Evolutionary conservation across 1,140 invertebrate species (phyloP).

Genomic region (Arctopsyche grandis): DNA sequence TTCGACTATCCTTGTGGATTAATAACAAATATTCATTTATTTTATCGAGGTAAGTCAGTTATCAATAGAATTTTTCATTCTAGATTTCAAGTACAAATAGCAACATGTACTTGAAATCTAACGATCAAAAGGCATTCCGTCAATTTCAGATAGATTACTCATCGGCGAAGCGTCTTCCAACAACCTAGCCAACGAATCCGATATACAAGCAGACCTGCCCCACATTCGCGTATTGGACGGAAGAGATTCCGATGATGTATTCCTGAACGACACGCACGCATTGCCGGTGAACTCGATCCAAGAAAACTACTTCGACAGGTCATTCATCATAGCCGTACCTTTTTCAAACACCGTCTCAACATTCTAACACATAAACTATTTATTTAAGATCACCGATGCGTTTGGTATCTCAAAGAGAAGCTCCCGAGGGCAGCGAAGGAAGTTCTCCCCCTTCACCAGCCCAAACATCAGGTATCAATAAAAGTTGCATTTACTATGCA

Average conservation of each 20-base stretch:
- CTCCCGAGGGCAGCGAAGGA: slow-evolving; percentile 73
- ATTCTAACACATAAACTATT: background rate
- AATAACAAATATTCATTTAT: no score
- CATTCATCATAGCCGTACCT: background rate
- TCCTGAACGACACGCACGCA: slow-evolving; percentile 43
- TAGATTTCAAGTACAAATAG: no score
- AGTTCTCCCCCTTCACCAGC: slow-evolving; percentile 51
- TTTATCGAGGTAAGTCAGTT: no score
- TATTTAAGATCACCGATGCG: slow-evolving; percentile 44
- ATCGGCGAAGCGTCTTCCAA: slow-evolving; percentile 48
- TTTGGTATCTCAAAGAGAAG: slow-evolving; percentile 65
- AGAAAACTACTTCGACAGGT: slow-evolving; percentile 47
- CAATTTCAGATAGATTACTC: slow-evolving; percentile 42
- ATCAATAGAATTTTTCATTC: no score
- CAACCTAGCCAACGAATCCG: slow-evolving; percentile 5
- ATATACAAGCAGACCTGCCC: background rate
- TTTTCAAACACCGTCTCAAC: background rate
- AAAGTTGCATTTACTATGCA: background rate
- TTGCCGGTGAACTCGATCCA: slow-evolving; percentile 14
- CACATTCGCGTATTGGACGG: slow-evolving; percentile 51
- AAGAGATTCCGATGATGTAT: slow-evolving; percentile 52
- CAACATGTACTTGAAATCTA: no score
- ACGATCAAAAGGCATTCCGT: no score
- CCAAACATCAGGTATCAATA: slow-evolving; percentile 38
- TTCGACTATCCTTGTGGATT: no score